These are phyloP conservation scores for Psix sp. DNA, from an alignment of 1,140 invertebrate species.

Conservation along the genomic window DNA sequence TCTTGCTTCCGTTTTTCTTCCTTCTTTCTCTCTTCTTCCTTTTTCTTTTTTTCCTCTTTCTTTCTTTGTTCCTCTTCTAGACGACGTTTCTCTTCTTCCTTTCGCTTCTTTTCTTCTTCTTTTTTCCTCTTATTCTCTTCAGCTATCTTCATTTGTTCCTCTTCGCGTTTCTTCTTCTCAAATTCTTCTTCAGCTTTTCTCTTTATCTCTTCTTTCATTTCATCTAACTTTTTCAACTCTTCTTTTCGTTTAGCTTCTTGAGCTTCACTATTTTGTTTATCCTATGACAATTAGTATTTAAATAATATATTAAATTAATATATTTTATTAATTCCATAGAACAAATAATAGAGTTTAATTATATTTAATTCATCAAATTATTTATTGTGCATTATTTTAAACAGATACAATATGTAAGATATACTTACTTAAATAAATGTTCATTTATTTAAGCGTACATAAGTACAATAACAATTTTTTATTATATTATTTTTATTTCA, in stretches of 20 bases:
- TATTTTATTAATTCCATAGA: no score
- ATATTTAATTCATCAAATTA: no score
- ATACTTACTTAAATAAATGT: no score
- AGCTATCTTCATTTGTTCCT: conserved; percentile 75
- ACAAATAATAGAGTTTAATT: no score
- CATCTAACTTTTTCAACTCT: conserved; percentile 74
- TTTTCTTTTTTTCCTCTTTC: conserved; percentile 72
- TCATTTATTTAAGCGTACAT: no score
- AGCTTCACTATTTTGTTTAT: conserved; percentile 71
- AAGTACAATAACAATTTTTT: no score
- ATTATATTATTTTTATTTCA: no score
- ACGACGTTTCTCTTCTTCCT: conserved; percentile 77
- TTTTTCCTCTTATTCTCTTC: conserved; percentile 67
- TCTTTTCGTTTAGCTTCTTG: conserved; percentile 74
- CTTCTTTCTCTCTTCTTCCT: conserved; percentile 75
- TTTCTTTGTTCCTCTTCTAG: conserved; percentile 78
- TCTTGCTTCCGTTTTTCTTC: conserved; percentile 75
- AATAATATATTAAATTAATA: background rate
- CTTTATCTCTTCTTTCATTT: conserved; percentile 65
- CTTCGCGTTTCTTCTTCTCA: conserved; percentile 72
- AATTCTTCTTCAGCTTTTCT: conserved; percentile 73
- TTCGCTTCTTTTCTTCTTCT: conserved; percentile 75
- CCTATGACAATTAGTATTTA: conserved; percentile 5
- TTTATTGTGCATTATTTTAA: no score
- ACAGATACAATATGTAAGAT: no score